A percentile compares a stretch with the other conserved stretches of the same genome.
Conservation (phyloP, 2,797 vertebrate species). For the Schizopygopsis malacanthus region DNA sequence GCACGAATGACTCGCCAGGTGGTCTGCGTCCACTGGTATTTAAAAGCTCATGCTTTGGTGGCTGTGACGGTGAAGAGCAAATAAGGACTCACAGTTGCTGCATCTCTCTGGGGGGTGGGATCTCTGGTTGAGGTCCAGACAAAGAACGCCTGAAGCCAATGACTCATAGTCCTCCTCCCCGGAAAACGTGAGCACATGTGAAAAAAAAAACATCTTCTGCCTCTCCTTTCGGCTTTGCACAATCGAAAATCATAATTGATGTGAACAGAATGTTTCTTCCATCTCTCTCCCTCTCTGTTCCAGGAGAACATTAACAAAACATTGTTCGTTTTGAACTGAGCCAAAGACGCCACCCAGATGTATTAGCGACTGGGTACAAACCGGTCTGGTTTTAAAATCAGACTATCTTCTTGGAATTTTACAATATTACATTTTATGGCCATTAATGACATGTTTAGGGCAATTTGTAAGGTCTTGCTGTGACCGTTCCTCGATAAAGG, state of each 20-base stretch:
- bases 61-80: slow-evolving; percentile 58
- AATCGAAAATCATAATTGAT: slow-evolving; percentile 57
- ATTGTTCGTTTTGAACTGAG: slow-evolving; percentile 52
- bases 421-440: slow-evolving; percentile 26
- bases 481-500: slow-evolving; percentile 28
- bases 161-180: slow-evolving; percentile 74
- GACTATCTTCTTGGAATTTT: slow-evolving; percentile 51
- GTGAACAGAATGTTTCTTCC: slow-evolving; percentile 50
- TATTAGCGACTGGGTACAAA: slow-evolving; percentile 68
- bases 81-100: slow-evolving; percentile 67
- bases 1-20: slow-evolving; percentile 1
- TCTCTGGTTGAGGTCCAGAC: slow-evolving; percentile 68
- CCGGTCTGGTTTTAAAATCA: slow-evolving; percentile 64
- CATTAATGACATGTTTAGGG: slow-evolving; percentile 55
- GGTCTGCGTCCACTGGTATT: slow-evolving; percentile 38
- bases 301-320: slow-evolving; percentile 33
- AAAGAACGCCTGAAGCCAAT: slow-evolving; percentile 73
- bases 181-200: slow-evolving; percentile 72
- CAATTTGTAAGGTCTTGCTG: slow-evolving; percentile 27
- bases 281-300: slow-evolving; percentile 19
- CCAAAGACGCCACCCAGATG: slow-evolving; percentile 62
- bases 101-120: slow-evolving; percentile 24
- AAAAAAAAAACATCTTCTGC: slow-evolving; percentile 64
- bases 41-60: slow-evolving; percentile 52
- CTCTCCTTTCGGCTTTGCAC: slow-evolving; percentile 54